phyloP scores from a whole-genome alignment of 2,888 invertebrate genomes.

The Portevinia maculata region DNA sequence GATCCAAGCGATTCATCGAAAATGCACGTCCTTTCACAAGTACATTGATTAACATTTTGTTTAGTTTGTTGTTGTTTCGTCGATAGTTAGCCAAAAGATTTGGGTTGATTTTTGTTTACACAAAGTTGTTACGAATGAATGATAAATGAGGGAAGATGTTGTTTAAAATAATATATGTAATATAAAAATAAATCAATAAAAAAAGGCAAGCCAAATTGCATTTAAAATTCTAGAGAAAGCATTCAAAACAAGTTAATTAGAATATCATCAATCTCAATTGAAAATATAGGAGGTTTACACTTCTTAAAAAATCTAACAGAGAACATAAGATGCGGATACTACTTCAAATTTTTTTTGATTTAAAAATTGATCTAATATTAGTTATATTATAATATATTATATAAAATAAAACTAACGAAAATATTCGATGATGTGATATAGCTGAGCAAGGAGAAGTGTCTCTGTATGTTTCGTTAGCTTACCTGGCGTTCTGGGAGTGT shows the following conservation, averaged over 20 bases:
- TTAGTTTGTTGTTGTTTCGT: constrained; percentile 53
- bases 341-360: constrained; percentile 40
- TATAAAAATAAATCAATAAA: constrained; percentile 62
- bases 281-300: constrained; percentile 27
- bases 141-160: constrained; percentile 69
- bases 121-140: constrained; percentile 69
- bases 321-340: constrained; percentile 47
- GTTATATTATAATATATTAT: constrained; percentile 26
- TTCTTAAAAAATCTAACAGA: constrained; percentile 45
- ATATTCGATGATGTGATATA: constrained; percentile 47
- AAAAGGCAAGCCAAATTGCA: constrained; percentile 69
- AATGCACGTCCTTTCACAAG: constrained; percentile 90
- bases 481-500: constrained; percentile 83
- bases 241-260: constrained; percentile 54
- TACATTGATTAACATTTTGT: constrained; percentile 34
- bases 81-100: constrained; percentile 27
- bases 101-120: constrained; percentile 51
- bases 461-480: constrained; percentile 76
- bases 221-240: constrained; percentile 69
- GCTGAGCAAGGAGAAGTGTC: constrained; percentile 46
- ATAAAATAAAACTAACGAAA: constrained; percentile 39
- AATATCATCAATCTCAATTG: constrained; percentile 42
- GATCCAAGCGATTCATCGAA: constrained; percentile 96
- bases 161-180: constrained; percentile 69
- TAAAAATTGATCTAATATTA: constrained; percentile 36